These are phyloP conservation scores for Benthosema pterotum DNA, from an alignment of 2,797 vertebrate species.

Conservation along the genomic window DNA sequence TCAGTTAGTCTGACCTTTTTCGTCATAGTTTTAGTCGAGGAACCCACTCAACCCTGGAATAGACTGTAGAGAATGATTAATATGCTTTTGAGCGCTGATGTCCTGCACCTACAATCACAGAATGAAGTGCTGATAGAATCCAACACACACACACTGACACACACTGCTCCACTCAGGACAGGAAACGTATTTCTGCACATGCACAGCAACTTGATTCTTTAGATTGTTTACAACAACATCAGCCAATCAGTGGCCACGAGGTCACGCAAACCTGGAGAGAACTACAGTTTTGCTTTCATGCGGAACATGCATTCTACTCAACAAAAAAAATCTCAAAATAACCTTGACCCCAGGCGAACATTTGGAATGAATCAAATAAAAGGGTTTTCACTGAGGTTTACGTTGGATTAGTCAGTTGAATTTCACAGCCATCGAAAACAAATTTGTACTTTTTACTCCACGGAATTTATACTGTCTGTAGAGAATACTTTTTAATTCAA, in stretches of 20 bases:
- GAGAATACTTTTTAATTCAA: no score
- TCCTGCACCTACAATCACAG: neutral
- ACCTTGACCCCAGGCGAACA: no score
- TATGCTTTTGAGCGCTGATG: no score
- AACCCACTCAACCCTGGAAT: no score
- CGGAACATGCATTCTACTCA: neutral
- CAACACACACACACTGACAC: no score
- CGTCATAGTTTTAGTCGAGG: no score
- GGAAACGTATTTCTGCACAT: constrained; percentile 35
- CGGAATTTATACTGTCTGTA: no score
- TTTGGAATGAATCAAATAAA: constrained; percentile 23
- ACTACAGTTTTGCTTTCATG: constrained; percentile 13
- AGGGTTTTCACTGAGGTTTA: constrained; percentile 29
- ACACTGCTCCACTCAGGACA: constrained; percentile 6
- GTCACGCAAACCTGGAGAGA: constrained; percentile 22
- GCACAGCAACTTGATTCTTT: constrained; percentile 36
- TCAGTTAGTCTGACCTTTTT: no score
- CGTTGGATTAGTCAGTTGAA: constrained; percentile 12
- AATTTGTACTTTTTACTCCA: neutral
- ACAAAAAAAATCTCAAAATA: no score
- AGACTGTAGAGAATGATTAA: no score
- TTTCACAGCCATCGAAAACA: constrained; percentile 25
- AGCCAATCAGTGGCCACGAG: constrained; percentile 20
- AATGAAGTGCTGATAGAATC: no score
- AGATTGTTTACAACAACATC: constrained; percentile 47